These are phyloP conservation scores for Sardinella longiceps DNA, from an alignment of 2,797 vertebrate species.

Conservation along the genomic window DNA sequence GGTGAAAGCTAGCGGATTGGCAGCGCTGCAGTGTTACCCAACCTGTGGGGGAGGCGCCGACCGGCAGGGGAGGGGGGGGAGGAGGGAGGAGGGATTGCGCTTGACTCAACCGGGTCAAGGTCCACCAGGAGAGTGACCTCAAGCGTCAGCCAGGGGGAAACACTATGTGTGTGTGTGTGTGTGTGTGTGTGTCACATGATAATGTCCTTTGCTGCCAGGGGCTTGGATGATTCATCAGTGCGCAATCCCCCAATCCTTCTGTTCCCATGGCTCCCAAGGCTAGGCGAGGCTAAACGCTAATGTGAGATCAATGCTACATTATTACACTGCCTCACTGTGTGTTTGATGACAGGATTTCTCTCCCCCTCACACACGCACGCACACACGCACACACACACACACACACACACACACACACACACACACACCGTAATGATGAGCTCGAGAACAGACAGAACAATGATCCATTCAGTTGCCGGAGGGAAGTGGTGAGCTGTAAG, in stretches of 20 bases:
- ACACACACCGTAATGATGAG: background rate
- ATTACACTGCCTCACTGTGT: background rate
- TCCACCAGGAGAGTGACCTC: background rate
- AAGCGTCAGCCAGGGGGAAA: background rate
- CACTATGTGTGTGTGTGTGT: slow-evolving; percentile 1
- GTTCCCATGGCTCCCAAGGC: slow-evolving; percentile 6
- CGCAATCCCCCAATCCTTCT: background rate
- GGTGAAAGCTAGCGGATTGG: background rate
- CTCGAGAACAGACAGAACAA: slow-evolving; percentile 14
- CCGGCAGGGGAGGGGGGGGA: too few relatives aligned
- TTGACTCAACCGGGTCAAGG: slow-evolving; percentile 14
- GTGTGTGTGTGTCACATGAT: slow-evolving; percentile 21
- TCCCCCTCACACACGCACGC: background rate
- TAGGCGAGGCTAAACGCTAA: slow-evolving; percentile 1
- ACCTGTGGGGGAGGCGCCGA: background rate
- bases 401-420: background rate
- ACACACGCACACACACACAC: background rate
- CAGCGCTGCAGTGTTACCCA: background rate
- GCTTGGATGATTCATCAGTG: background rate
- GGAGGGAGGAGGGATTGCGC: background rate
- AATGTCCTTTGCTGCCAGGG: slow-evolving; percentile 9
- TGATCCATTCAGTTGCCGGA: background rate
- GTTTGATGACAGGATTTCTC: background rate
- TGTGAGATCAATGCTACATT: slow-evolving; percentile 5
- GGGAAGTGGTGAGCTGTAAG: slow-evolving; percentile 22